These are phyloP conservation scores for Heliconius himera DNA, from an alignment of 1,140 invertebrate species.

Conservation along the genomic window DNA sequence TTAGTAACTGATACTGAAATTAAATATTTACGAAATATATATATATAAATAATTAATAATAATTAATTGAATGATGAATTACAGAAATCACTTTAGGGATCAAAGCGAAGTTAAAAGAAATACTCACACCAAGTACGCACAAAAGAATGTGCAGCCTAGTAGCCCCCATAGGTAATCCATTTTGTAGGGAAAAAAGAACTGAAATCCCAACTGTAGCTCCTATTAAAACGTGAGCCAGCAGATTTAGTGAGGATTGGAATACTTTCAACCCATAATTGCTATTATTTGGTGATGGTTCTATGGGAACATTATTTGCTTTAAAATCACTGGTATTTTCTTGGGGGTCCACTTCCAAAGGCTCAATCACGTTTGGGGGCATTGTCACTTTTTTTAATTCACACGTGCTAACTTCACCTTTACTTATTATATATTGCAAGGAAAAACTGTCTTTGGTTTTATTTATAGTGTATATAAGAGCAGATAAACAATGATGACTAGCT, in stretches of 20 bases:
- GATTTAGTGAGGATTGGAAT: constrained; percentile 51
- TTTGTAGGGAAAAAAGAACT: constrained; percentile 46
- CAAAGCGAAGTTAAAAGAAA: background rate
- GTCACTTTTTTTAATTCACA: background rate
- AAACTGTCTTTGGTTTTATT: constrained; percentile 14
- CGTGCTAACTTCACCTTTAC: background rate
- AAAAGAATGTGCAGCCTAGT: constrained; percentile 54
- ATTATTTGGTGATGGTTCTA: background rate
- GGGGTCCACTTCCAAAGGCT: background rate
- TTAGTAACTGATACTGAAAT: constrained; percentile 73
- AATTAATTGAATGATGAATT: background rate
- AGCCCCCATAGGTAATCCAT: constrained; percentile 43
- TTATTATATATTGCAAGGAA: background rate
- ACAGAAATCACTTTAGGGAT: too few species aligned
- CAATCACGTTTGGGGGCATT: constrained; percentile 30
- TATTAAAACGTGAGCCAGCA: constrained; percentile 54
- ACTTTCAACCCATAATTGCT: constrained; percentile 39
- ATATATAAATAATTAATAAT: background rate
- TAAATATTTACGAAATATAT: background rate
- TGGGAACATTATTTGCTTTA: background rate
- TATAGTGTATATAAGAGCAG: constrained; percentile 27
- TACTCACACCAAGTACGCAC: constrained; percentile 65
- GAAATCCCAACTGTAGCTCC: constrained; percentile 47
- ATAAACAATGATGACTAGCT: constrained; percentile 23
- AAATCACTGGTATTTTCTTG: constrained; percentile 4